These are phyloP conservation scores for Anastatus disparis DNA, from an alignment of 1,140 invertebrate genomes.

Conservation along the genomic window DNA sequence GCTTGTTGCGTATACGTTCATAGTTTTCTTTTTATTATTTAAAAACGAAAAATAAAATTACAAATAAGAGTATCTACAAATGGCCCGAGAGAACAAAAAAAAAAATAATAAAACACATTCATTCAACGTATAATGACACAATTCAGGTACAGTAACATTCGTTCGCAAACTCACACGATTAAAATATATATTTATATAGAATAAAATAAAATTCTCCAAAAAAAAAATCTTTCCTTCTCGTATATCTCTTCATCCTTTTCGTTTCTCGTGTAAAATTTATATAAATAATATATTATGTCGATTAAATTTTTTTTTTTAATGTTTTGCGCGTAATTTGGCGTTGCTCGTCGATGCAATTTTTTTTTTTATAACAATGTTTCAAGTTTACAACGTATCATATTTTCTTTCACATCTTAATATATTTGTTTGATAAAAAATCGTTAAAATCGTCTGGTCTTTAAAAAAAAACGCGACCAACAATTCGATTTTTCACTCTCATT, in stretches of 20 bases:
- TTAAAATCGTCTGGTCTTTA: too few relatives aligned
- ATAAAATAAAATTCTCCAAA: not conserved
- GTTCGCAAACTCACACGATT: not conserved
- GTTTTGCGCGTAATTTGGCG: not conserved
- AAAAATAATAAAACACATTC: too few relatives aligned
- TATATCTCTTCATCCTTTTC: too few relatives aligned
- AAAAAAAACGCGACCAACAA: constrained; percentile 8
- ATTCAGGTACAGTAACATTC: constrained; percentile 26
- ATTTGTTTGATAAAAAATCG: too few relatives aligned
- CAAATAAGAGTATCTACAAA: constrained; percentile 29
- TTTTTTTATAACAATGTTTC: constrained; percentile 1
- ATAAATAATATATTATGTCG: constrained; percentile 15
- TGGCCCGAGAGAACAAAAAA: too few relatives aligned
- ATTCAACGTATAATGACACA: constrained; percentile 22
- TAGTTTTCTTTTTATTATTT: too few relatives aligned
- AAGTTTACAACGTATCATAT: too few relatives aligned
- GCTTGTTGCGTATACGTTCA: too few relatives aligned
- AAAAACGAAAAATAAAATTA: not conserved
- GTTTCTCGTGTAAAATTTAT: not conserved
- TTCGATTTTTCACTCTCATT: too few relatives aligned
- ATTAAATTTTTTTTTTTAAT: too few relatives aligned
- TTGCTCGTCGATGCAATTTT: constrained; percentile 3
- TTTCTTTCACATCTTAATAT: too few relatives aligned
- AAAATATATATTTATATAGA: constrained; percentile 5
- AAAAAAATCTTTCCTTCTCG: too few relatives aligned